These are phyloP conservation scores for Tetragnatha montana DNA, from an alignment of 2,888 invertebrate species.

Conservation along the genomic window DNA sequence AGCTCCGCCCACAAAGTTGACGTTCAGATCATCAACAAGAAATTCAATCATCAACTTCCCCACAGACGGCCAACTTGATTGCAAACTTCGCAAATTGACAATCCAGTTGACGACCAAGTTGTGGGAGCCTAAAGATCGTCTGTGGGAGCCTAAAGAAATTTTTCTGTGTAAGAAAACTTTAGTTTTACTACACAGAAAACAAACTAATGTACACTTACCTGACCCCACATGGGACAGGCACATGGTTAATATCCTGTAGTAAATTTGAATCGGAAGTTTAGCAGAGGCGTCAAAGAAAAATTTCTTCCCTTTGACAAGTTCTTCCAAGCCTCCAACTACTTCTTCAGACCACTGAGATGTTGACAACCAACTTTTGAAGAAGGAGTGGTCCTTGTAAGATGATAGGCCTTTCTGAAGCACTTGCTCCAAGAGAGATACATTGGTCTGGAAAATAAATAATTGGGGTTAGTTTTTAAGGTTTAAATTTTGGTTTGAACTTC, in stretches of 20 bases:
- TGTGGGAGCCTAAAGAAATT: too few species aligned
- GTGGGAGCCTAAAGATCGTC: too few species aligned
- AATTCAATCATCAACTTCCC: too few species aligned
- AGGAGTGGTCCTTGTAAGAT: neutral
- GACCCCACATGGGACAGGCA: neutral
- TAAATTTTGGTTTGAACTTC: too few species aligned
- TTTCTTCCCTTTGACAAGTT: neutral
- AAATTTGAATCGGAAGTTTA: neutral
- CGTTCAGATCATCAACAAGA: too few species aligned
- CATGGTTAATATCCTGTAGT: constrained; percentile 3
- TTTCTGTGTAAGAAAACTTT: neutral
- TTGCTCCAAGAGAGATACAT: constrained; percentile 4
- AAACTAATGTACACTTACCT: neutral
- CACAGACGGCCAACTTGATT: too few species aligned
- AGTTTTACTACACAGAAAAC: neutral
- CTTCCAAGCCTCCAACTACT: constrained; percentile 4
- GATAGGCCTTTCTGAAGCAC: constrained; percentile 11
- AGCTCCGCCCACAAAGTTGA: too few species aligned
- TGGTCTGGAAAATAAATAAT: neutral
- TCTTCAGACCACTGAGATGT: neutral
- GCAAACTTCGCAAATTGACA: too few species aligned
- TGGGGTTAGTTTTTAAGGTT: too few species aligned
- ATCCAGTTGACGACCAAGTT: too few species aligned
- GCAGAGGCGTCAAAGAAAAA: constrained; percentile 10
- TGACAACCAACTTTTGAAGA: constrained; percentile 34